Evolutionary conservation across 2,888 invertebrate species (phyloP).

Genomic region (Aleiodes testaceus): DNA sequence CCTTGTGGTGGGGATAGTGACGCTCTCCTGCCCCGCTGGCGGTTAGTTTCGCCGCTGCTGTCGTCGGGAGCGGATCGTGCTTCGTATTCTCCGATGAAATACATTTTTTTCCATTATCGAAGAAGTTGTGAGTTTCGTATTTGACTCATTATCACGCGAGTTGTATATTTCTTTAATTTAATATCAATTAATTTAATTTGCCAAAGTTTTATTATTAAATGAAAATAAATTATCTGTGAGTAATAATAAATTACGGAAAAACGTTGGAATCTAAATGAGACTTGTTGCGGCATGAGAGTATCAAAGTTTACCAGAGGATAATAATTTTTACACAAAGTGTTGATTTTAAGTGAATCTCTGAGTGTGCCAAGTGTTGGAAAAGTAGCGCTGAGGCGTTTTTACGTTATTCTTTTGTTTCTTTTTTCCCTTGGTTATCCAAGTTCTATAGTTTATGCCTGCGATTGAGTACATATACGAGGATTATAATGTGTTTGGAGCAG

Average conservation of each 20-base stretch:
- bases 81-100: constrained; percentile 47
- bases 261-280: neutral
- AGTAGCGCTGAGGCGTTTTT: neutral
- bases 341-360: constrained; percentile 19
- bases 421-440: constrained; percentile 5
- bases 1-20: constrained; percentile 57
- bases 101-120: constrained; percentile 37
- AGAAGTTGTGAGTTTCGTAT: neutral
- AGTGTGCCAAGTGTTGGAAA: constrained; percentile 6
- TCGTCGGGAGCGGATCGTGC: constrained; percentile 60
- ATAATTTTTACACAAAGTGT: neutral
- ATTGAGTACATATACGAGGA: constrained; percentile 26
- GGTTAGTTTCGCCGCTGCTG: constrained; percentile 67
- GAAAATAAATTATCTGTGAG: constrained; percentile 3
- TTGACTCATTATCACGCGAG: constrained; percentile 36
- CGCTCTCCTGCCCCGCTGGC: constrained; percentile 60
- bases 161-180: constrained; percentile 8
- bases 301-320: constrained; percentile 20
- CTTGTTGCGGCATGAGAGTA: constrained; percentile 24
- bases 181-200: neutral
- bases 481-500: constrained; percentile 32
- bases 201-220: constrained; percentile 7
- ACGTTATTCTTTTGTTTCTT: constrained; percentile 11
- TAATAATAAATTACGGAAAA: no score
- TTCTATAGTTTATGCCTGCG: constrained; percentile 4